Evolutionary conservation across 2,888 invertebrate genomes (phyloP), one percentile per base, ranked within the genome.

Genomic region (Dexiosoma caninum): DNA sequence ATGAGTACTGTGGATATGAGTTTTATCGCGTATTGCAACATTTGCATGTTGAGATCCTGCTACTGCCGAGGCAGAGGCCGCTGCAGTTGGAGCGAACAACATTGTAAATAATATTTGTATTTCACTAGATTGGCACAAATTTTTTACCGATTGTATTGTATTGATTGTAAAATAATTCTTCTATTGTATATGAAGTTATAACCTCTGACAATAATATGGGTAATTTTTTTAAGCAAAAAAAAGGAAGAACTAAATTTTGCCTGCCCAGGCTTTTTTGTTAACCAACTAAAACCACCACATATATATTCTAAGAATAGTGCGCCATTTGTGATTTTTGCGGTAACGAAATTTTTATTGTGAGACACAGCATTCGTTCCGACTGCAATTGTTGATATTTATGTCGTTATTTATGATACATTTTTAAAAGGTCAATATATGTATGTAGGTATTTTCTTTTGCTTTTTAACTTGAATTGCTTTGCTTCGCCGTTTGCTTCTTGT

Each of bases 261-360:
- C 57, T 82, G 83, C 55, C 84, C 84, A 35, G 82, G 81, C 49
- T 83, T 69, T 16, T 19, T 64, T 67, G 55, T 64, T 55, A 32
- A 42, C 51, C 30, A 69, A 62, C 62, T 71, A 67, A 62, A 44
- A 57, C 75, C 51, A 74, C 60, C 71, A 32, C 16, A 12, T 72
- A 87, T 84, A 80, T 82, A 85, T 32, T 88, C 87, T 86, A 88
- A 87, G 83, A 89, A 88, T 85, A 89, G 85, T 60, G 82, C 84
- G 79, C 85, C 82, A 83, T 83, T 86, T 75, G 85, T 86, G 40
- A 83, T 81, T n/a, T 69, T 86, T 84, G 72, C 82, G 84, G 83
- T 85, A 86, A 21, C 84, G 84, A 67, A 87, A 81, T 75, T 85
- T 85, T 85, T 83, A 75, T 83, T 46, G 79, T 60, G 64, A 44